Conservation (phyloP, 2,888 invertebrate species). For the Cistogaster globosa region DNA sequence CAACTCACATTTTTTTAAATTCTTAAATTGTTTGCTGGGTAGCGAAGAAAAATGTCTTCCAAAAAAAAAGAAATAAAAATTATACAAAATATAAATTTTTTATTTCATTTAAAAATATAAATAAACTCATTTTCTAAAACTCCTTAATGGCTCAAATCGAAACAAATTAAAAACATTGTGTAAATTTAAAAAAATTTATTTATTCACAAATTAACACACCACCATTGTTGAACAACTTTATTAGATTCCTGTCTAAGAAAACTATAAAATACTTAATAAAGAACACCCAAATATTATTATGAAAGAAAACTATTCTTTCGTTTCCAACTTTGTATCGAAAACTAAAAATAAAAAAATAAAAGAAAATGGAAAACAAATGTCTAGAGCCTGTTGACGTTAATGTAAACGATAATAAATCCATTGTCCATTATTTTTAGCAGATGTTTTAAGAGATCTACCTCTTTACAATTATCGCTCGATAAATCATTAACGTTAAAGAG, state of each 20-base stretch:
- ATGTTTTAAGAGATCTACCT: conserved; percentile 44
- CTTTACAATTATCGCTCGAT: conserved; percentile 51
- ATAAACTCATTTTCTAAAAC: conserved; percentile 2
- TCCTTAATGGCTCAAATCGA: conserved; percentile 34
- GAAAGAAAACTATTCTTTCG: not conserved
- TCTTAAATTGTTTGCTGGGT: not conserved
- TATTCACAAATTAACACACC: conserved; percentile 52
- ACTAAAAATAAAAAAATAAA: not conserved
- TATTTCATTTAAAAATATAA: not conserved
- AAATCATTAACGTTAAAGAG: conserved; percentile 26
- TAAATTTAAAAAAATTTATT: conserved; percentile 9
- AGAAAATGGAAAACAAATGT: not conserved
- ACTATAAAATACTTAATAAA: conserved; percentile 36
- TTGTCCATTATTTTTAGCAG: conserved; percentile 29
- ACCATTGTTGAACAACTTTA: conserved; percentile 32
- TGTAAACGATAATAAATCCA: not conserved
- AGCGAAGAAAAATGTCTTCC: not conserved
- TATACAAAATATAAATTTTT: too few species aligned
- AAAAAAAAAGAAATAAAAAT: too few species aligned
- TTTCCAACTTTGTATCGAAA: too few species aligned
- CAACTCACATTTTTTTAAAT: not conserved
- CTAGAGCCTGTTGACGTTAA: not conserved
- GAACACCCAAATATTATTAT: not conserved
- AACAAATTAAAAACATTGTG: conserved; percentile 4
- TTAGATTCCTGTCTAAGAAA: conserved; percentile 43